Conservation (phyloP, 2,113 vertebrate species). For the Datnioides undecimradiatus region DNA sequence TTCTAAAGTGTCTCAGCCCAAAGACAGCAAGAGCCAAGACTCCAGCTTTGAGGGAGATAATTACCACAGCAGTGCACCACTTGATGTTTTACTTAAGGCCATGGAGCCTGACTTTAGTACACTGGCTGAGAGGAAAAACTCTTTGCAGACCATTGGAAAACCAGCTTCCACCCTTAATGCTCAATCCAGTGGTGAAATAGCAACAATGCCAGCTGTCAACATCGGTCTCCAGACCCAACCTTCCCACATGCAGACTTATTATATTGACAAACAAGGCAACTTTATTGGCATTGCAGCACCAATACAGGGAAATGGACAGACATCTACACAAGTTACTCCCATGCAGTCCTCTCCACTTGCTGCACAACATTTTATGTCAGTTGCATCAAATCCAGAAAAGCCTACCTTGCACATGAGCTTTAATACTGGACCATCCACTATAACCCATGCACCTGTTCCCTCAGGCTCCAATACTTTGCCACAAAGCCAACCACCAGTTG, state of each 20-base stretch:
- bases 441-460: conserved; percentile 86
- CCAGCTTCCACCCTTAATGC: conserved; percentile 74
- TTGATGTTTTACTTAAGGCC: conserved; percentile 96
- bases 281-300: conserved; percentile 80
- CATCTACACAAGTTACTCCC: conserved; percentile 73
- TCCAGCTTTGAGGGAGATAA: conserved; percentile 82
- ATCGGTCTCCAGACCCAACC: conserved; percentile 78
- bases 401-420: conserved; percentile 87
- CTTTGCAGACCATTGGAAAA: conserved; percentile 84
- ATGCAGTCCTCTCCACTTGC: conserved; percentile 77
- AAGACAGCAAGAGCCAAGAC: conserved; percentile 80
- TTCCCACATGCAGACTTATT: conserved; percentile 83
- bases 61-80: conserved; percentile 87
- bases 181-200: conserved; percentile 66
- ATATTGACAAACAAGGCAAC: conserved; percentile 83
- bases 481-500: conserved; percentile 90
- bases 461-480: conserved; percentile 88
- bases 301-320: conserved; percentile 80
- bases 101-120: conserved; percentile 98
- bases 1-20: conserved; percentile 63
- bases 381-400: conserved; percentile 84
- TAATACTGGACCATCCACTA: conserved; percentile 84
- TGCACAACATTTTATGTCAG: conserved; percentile 80
- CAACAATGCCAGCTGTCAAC: conserved; percentile 78
- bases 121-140: conserved; percentile 88